phyloP scores from a whole-genome alignment of 2,797 vertebrate genomes.

The Hoplostethus mediterraneus region DNA sequence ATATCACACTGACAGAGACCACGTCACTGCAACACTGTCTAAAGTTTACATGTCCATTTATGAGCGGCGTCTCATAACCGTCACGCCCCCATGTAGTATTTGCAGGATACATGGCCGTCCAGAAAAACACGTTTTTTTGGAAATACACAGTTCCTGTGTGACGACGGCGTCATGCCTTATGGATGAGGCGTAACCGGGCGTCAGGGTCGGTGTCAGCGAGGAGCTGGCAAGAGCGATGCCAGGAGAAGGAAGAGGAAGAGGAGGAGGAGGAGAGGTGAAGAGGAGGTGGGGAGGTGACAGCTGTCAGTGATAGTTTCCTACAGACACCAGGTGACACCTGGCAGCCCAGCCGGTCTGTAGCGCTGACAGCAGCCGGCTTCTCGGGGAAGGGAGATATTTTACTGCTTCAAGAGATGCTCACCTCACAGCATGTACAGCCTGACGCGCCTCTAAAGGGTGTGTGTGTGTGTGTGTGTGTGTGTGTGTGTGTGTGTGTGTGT shows the following conservation, averaged over 20 bases:
- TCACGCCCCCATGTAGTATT: background rate
- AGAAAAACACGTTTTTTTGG: too few relatives aligned
- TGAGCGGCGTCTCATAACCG: background rate
- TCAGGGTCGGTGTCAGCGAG: conserved; percentile 27
- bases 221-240: conserved; percentile 36
- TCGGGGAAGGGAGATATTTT: conserved; percentile 39
- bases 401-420: conserved; percentile 15
- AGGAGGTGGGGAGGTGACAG: conserved; percentile 43
- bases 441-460: conserved; percentile 5
- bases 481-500: background rate
- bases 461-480: background rate
- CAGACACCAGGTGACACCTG: conserved; percentile 57
- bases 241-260: conserved; percentile 21
- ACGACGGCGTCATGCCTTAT: conserved; percentile 12
- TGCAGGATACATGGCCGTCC: background rate
- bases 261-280: background rate
- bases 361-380: conserved; percentile 48
- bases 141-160: too few relatives aligned
- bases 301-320: conserved; percentile 66
- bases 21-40: background rate
- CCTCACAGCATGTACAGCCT: conserved; percentile 24
- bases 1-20: conserved; percentile 53
- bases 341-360: conserved; percentile 46
- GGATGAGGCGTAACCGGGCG: conserved; percentile 23
- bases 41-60: conserved; percentile 19